Evolutionary conservation across 1,140 invertebrate species (phyloP).

Genomic region (Vanessa atalanta): DNA sequence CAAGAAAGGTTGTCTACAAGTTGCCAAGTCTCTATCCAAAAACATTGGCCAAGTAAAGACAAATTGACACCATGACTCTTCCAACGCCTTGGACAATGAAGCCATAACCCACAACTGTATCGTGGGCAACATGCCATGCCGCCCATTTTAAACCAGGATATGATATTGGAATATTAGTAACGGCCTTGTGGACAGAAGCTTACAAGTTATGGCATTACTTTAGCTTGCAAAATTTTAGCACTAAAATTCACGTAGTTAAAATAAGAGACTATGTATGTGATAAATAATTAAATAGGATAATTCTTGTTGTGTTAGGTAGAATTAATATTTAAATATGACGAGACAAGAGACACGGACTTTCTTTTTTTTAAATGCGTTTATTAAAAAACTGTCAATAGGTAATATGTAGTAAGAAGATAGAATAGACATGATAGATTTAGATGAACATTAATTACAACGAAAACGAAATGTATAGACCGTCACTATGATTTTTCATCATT

Average conservation of each 20-base stretch:
- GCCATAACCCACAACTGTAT: constrained; percentile 50
- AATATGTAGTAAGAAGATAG: too few species aligned
- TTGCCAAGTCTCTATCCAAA: constrained; percentile 20
- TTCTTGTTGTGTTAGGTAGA: too few species aligned
- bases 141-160: constrained; percentile 49
- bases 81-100: constrained; percentile 48
- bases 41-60: constrained; percentile 21
- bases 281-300: too few species aligned
- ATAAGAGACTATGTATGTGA: background rate
- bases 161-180: background rate
- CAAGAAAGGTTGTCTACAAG: background rate
- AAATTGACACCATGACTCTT: constrained; percentile 20
- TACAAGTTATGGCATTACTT: constrained; percentile 7
- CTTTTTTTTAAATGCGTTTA: too few species aligned
- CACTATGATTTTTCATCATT: too few species aligned
- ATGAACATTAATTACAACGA: too few species aligned
- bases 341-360: too few species aligned
- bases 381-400: too few species aligned
- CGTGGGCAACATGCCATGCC: constrained; percentile 62
- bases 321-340: too few species aligned
- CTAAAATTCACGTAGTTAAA: background rate
- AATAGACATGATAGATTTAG: too few species aligned
- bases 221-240: background rate
- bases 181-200: background rate
- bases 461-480: too few species aligned